A percentile compares a stretch with the other conserved stretches of the same genome.
phyloP scores from a whole-genome alignment of 2,113 vertebrate species.

The Azemiops feae region DNA sequence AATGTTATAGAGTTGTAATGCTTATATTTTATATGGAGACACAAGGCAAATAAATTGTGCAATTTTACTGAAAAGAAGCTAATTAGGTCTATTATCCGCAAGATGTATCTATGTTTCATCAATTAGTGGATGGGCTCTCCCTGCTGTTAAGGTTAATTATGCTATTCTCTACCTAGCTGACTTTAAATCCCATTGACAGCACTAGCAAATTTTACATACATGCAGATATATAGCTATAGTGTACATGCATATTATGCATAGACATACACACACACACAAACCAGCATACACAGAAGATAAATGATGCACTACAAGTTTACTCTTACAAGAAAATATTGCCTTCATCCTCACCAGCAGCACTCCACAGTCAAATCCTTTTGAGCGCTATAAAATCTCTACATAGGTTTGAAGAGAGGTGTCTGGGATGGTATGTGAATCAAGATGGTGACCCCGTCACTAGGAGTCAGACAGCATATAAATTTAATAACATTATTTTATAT shows the following conservation, averaged over 20 bases:
- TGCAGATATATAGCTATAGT: neutral
- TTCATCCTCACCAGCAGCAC: neutral
- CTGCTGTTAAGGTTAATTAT: constrained; percentile 49
- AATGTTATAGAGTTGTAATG: constrained; percentile 19
- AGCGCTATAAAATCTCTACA: neutral
- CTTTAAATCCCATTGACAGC: neutral
- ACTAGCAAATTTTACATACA: neutral
- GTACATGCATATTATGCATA: neutral
- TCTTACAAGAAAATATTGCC: neutral
- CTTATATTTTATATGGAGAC: constrained; percentile 38
- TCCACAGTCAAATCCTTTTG: neutral
- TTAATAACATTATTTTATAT: neutral
- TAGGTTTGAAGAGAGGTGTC: neutral
- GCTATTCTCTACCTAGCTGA: neutral
- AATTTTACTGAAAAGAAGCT: neutral
- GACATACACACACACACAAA: neutral
- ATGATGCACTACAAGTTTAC: neutral
- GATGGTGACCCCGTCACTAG: neutral
- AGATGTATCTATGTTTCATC: neutral
- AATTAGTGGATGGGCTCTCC: neutral
- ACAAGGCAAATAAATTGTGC: constrained; percentile 19
- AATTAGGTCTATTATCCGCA: constrained; percentile 6
- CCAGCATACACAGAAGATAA: neutral
- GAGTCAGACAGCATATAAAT: neutral
- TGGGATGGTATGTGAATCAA: neutral